phyloP scores from a whole-genome alignment of 2,888 invertebrate genomes.

The Chorisops tibialis region DNA sequence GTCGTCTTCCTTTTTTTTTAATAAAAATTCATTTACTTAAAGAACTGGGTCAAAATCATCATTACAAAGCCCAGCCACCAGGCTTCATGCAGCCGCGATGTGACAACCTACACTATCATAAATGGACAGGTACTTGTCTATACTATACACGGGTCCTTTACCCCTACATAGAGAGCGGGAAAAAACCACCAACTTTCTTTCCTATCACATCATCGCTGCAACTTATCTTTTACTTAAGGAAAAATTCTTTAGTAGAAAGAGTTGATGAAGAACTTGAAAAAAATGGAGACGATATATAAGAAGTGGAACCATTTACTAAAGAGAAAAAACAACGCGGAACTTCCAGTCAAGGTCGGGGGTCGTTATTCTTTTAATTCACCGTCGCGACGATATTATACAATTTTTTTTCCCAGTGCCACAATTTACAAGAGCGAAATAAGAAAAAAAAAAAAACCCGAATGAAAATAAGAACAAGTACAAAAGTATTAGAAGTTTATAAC shows the following conservation, averaged over 20 bases:
- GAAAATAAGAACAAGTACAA: slow-evolving; percentile 19
- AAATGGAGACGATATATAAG: neutral
- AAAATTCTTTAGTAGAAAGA: neutral
- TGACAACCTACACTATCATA: no score
- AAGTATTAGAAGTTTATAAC: neutral
- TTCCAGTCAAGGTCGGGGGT: slow-evolving; percentile 42
- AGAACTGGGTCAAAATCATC: slow-evolving; percentile 7
- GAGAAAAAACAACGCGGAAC: slow-evolving; percentile 33
- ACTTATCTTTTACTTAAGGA: neutral
- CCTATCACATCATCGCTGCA: no score
- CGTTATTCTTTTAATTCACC: slow-evolving; percentile 44
- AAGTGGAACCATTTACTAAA: neutral
- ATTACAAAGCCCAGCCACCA: neutral
- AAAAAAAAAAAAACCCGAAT: slow-evolving; percentile 19
- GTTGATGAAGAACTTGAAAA: neutral
- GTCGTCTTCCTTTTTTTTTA: neutral
- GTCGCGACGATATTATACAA: slow-evolving; percentile 36
- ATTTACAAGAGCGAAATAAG: slow-evolving; percentile 15
- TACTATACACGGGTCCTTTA: no score
- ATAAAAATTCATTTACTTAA: slow-evolving; percentile 11
- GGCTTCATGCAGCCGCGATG: no score
- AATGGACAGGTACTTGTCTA: no score
- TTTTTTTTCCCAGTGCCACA: slow-evolving; percentile 31
- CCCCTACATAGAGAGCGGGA: no score
- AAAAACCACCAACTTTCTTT: no score